These are phyloP conservation scores for Chionomys nivalis DNA, from an alignment of 2,113 vertebrate genomes.

Conservation along the genomic window DNA sequence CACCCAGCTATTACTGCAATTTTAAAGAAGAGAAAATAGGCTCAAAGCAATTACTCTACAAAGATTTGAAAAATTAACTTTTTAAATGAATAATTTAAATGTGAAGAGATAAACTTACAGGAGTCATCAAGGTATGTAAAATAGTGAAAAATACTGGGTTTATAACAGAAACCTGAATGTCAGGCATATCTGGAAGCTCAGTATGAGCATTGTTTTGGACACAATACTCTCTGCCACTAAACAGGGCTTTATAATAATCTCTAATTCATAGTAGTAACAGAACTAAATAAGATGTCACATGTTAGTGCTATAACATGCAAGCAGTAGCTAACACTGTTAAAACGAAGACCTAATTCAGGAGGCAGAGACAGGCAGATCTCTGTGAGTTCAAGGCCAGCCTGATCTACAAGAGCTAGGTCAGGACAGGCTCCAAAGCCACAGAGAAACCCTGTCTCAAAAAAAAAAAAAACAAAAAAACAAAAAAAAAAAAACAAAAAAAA, in stretches of 20 bases:
- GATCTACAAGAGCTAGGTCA: too few relatives aligned
- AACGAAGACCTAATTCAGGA: neutral
- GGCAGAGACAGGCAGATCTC: too few relatives aligned
- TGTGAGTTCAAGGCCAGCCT: too few relatives aligned
- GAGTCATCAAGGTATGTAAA: neutral
- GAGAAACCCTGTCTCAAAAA: too few relatives aligned
- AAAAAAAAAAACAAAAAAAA: too few relatives aligned
- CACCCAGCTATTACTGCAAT: neutral
- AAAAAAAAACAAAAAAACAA: too few relatives aligned
- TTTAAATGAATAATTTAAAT: slow-evolving; percentile 5
- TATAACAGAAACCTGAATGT: neutral
- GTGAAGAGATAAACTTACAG: neutral
- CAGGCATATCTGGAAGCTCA: neutral
- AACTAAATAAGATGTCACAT: neutral
- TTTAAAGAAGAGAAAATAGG: slow-evolving; percentile 9
- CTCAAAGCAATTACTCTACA: neutral
- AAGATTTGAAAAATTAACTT: neutral
- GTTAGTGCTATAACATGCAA: neutral
- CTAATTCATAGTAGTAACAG: slow-evolving; percentile 2
- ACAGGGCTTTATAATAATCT: neutral
- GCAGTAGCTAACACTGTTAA: slow-evolving; percentile 8
- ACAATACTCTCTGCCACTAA: neutral
- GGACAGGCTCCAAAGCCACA: too few relatives aligned
- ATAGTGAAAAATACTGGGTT: neutral
- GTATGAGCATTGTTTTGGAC: neutral